These are phyloP conservation scores for Microctonus brassicae DNA, from an alignment of 2,888 invertebrate genomes.

Conservation along the genomic window DNA sequence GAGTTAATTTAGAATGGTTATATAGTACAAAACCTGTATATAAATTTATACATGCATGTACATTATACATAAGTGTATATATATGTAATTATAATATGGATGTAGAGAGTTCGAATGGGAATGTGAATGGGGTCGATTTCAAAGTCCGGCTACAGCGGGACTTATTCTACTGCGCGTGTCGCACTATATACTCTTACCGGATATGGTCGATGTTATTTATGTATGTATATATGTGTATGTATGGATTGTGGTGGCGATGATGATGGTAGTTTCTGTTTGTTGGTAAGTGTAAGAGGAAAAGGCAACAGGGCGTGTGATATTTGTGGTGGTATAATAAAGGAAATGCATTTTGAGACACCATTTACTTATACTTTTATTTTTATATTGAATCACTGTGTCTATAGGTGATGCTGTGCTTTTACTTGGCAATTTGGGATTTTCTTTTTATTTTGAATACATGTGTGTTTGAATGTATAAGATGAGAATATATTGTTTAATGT, in stretches of 20 bases:
- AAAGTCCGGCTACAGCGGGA: background rate
- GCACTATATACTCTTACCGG: background rate
- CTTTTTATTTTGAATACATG: background rate
- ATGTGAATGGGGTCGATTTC: background rate
- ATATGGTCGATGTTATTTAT: background rate
- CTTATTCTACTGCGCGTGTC: background rate
- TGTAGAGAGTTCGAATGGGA: background rate
- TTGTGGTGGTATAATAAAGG: slow-evolving; percentile 44
- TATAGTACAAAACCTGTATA: background rate
- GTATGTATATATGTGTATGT: slow-evolving; percentile 1
- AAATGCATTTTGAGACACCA: slow-evolving; percentile 45
- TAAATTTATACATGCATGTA: background rate
- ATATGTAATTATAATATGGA: too few species aligned
- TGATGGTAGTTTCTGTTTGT: slow-evolving; percentile 11
- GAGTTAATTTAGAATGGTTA: slow-evolving; percentile 9
- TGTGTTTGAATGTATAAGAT: too few species aligned
- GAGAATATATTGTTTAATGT: background rate
- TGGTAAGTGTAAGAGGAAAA: slow-evolving; percentile 7
- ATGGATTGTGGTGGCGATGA: background rate
- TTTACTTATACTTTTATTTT: slow-evolving; percentile 45
- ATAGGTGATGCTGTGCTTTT: slow-evolving; percentile 40
- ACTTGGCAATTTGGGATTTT: slow-evolving; percentile 35
- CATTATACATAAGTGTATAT: background rate
- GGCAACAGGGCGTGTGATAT: slow-evolving; percentile 28
- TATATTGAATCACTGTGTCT: slow-evolving; percentile 19